These are phyloP conservation scores for Nylanderia fulva DNA, from an alignment of 1,140 invertebrate genomes.

Conservation along the genomic window DNA sequence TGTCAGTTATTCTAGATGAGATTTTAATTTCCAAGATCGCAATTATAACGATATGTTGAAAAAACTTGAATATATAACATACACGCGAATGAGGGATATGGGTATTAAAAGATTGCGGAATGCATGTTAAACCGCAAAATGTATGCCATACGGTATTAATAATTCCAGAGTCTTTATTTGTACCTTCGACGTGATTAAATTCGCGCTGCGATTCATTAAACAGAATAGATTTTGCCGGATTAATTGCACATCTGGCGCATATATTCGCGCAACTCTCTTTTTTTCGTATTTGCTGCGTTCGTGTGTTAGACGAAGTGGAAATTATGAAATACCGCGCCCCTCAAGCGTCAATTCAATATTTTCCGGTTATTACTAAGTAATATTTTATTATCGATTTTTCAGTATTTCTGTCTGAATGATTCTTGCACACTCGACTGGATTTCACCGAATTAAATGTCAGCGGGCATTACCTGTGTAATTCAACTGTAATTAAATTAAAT, in stretches of 20 bases:
- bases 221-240: slow-evolving; percentile 26
- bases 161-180: slow-evolving; percentile 17
- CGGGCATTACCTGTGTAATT: background rate
- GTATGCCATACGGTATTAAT: slow-evolving; percentile 25
- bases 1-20: slow-evolving; percentile 10
- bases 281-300: background rate
- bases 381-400: slow-evolving; percentile 40
- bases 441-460: background rate
- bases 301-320: slow-evolving; percentile 19
- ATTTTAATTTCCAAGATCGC: slow-evolving; percentile 9
- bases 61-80: background rate
- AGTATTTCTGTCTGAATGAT: background rate
- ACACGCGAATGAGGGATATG: background rate
- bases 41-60: background rate
- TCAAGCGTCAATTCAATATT: slow-evolving; percentile 35
- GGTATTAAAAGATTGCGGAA: slow-evolving; percentile 3
- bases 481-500: slow-evolving; percentile 15
- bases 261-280: background rate
- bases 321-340: slow-evolving; percentile 37
- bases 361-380: slow-evolving; percentile 6
- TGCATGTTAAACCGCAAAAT: slow-evolving; percentile 23
- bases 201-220: slow-evolving; percentile 14
- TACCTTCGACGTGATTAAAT: slow-evolving; percentile 32
- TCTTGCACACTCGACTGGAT: background rate
- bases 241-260: slow-evolving; percentile 26